Percentiles rank a stretch among this genome's conserved stretches.
phyloP scores from a whole-genome alignment of 2,113 vertebrate species.

The Nesoenas mayeri region DNA sequence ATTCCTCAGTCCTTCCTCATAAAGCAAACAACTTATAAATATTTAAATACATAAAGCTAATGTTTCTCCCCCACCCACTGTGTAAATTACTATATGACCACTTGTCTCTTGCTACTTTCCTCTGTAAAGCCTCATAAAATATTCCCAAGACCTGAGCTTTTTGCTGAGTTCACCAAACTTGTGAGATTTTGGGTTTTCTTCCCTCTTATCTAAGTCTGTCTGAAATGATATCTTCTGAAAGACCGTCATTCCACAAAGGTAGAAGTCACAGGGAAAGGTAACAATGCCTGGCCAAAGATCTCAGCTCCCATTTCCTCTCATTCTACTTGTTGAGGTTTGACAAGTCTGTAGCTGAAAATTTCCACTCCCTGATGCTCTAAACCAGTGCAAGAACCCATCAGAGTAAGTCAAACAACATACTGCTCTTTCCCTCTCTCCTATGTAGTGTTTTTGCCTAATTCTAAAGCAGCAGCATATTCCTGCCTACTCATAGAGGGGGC shows the following conservation, averaged over 20 bases:
- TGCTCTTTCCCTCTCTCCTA: background rate
- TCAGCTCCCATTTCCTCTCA: background rate
- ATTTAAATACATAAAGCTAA: constrained; percentile 50
- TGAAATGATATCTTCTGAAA: background rate
- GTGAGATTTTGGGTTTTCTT: background rate
- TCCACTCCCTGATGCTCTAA: background rate
- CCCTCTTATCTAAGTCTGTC: background rate
- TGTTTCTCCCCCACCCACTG: background rate
- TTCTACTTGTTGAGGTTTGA: background rate
- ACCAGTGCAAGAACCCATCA: background rate
- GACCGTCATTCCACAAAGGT: background rate
- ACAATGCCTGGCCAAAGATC: background rate
- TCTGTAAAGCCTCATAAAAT: background rate
- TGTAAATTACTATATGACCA: background rate
- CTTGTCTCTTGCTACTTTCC: background rate
- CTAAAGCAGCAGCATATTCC: background rate
- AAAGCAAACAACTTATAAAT: constrained; percentile 53
- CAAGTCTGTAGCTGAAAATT: background rate
- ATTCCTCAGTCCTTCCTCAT: constrained; percentile 27
- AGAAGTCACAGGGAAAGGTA: background rate
- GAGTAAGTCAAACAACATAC: background rate
- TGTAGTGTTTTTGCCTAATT: background rate
- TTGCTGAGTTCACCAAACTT: background rate
- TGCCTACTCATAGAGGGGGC: background rate
- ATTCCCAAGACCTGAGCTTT: background rate